Percentiles rank a stretch among this genome's conserved stretches.
Evolutionary conservation across 2,113 vertebrate species (phyloP).

Genomic region (Brachyhypopomus occidentalis): DNA sequence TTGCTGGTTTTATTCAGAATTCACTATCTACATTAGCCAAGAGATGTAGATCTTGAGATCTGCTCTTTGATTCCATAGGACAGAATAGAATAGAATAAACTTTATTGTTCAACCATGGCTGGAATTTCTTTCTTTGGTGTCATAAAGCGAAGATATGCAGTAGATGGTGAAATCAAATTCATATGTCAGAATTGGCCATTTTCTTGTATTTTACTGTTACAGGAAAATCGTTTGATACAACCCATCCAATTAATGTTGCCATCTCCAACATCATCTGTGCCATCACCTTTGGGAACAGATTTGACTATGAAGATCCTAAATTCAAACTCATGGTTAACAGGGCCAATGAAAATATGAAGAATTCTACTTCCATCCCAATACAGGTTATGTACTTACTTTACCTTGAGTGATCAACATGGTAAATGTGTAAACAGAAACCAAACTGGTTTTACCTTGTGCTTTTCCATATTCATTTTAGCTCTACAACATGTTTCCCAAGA

Average conservation of each 20-base stretch:
- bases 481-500: slow-evolving; percentile 69
- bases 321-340: slow-evolving; percentile 43
- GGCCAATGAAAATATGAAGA: slow-evolving; percentile 38
- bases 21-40: too few relatives aligned
- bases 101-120: too few relatives aligned
- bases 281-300: slow-evolving; percentile 59
- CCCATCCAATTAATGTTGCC: slow-evolving; percentile 43
- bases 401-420: neutral
- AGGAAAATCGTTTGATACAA: slow-evolving; percentile 58
- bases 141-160: too few relatives aligned
- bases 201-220: neutral
- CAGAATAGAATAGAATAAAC: too few relatives aligned
- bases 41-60: too few relatives aligned
- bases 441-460: too few relatives aligned
- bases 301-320: slow-evolving; percentile 47
- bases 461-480: slow-evolving; percentile 50
- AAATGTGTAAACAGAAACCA: too few relatives aligned
- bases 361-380: slow-evolving; percentile 36
- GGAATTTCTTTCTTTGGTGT: too few relatives aligned
- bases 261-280: slow-evolving; percentile 58
- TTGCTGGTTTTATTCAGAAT: too few relatives aligned
- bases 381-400: slow-evolving; percentile 27
- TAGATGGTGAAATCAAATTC: too few relatives aligned
- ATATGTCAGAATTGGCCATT: too few relatives aligned
- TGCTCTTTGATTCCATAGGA: too few relatives aligned